phyloP scores from a whole-genome alignment of 2,797 vertebrate genomes.

The Protosalanx chinensis region DNA sequence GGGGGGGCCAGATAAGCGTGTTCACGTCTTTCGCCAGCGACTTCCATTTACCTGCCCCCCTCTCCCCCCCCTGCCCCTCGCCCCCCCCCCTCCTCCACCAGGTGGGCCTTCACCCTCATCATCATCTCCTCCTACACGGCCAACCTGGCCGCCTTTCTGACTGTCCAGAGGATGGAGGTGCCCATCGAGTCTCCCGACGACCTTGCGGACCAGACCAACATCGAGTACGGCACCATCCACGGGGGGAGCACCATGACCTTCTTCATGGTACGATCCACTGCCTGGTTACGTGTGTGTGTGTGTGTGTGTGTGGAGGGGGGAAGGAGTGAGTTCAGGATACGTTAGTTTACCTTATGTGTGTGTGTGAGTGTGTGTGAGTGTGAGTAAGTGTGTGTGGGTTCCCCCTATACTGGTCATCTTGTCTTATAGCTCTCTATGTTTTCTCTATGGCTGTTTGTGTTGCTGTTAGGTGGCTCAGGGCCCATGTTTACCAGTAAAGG shows the following conservation, averaged over 20 bases:
- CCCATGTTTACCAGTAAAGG: slow-evolving; percentile 61
- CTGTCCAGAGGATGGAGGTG: slow-evolving; percentile 93
- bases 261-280: slow-evolving; percentile 79
- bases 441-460: slow-evolving; percentile 54
- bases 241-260: slow-evolving; percentile 96
- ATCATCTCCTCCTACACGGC: slow-evolving; percentile 97
- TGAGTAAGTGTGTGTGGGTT: slow-evolving; percentile 4
- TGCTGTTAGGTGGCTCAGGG: slow-evolving; percentile 60
- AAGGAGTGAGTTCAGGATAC: not conserved
- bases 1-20: not conserved
- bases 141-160: slow-evolving; percentile 92
- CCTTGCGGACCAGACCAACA: slow-evolving; percentile 93
- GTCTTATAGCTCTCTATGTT: slow-evolving; percentile 42
- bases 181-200: slow-evolving; percentile 91
- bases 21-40: not conserved
- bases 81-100: slow-evolving; percentile 35
- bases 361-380: not conserved
- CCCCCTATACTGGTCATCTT: slow-evolving; percentile 41
- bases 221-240: slow-evolving; percentile 92
- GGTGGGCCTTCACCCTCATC: slow-evolving; percentile 96
- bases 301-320: not conserved
- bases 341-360: not conserved
- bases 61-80: not conserved
- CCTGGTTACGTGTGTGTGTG: slow-evolving; percentile 1
- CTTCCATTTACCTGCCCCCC: not conserved